phyloP scores from a whole-genome alignment of 1,140 invertebrate genomes.

The Pantala flavescens region DNA sequence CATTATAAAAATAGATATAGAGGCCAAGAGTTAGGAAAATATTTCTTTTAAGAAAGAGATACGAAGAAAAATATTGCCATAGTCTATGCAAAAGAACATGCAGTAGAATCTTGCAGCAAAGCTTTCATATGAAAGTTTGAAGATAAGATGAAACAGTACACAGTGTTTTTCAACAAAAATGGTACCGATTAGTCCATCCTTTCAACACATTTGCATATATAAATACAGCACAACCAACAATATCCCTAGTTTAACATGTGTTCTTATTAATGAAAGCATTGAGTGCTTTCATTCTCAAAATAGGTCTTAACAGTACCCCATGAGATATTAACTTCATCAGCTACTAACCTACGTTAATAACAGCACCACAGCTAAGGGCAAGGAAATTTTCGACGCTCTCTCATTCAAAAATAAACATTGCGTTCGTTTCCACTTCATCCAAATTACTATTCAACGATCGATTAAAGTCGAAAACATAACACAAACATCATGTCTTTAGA shows the following conservation, averaged over 20 bases:
- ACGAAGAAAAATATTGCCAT: neutral
- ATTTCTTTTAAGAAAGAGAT: neutral
- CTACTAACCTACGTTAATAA: neutral
- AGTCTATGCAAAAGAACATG: neutral
- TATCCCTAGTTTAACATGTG: neutral
- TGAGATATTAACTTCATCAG: slow-evolving; percentile 3
- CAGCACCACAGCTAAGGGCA: neutral
- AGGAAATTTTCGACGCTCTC: neutral
- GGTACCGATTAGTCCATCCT: neutral
- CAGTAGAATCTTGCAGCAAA: neutral
- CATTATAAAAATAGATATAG: slow-evolving; percentile 4
- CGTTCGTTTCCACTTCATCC: neutral
- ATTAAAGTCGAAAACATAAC: neutral
- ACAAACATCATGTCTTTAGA: neutral
- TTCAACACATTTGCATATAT: neutral
- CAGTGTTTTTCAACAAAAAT: neutral
- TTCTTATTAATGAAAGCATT: neutral
- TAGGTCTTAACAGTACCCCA: neutral
- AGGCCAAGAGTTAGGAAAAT: neutral
- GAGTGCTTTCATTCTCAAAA: neutral
- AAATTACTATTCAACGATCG: neutral
- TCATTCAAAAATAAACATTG: neutral
- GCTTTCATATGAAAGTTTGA: neutral
- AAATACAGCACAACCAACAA: neutral
- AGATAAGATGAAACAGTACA: neutral